A percentile compares a stretch with the other conserved stretches of the same genome.
Evolutionary conservation across 1,140 invertebrate species (phyloP).

Genomic region (Macrotrachela quadricornifera): DNA sequence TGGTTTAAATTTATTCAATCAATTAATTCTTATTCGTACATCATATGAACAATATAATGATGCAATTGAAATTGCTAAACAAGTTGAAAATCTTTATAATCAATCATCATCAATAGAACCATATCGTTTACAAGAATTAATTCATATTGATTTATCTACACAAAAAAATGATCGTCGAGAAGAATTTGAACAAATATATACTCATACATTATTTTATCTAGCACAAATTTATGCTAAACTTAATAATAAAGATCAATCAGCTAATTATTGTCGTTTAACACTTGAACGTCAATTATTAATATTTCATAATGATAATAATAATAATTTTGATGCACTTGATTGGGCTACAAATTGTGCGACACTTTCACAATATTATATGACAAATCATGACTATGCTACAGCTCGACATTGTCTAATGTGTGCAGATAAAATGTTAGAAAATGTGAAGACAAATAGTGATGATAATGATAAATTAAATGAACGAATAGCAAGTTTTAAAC

Average conservation of each 20-base stretch:
- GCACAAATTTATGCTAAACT: slow-evolving; percentile 58
- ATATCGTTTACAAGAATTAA: background rate
- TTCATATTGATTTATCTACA: slow-evolving; percentile 16
- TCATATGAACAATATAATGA: slow-evolving; percentile 47
- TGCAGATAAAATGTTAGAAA: slow-evolving; percentile 37
- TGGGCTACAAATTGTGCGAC: slow-evolving; percentile 74
- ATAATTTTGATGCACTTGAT: slow-evolving; percentile 50
- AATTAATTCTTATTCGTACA: slow-evolving; percentile 43
- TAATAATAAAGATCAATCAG: slow-evolving; percentile 49
- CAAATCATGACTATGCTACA: slow-evolving; percentile 46
- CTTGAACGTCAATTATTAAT: slow-evolving; percentile 53
- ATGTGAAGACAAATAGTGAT: slow-evolving; percentile 33
- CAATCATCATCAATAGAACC: slow-evolving; percentile 36
- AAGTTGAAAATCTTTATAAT: slow-evolving; percentile 16
- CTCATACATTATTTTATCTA: slow-evolving; percentile 60
- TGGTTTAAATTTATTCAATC: slow-evolving; percentile 40
- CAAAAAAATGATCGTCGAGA: slow-evolving; percentile 10
- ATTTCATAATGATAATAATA: slow-evolving; percentile 10
- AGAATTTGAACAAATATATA: slow-evolving; percentile 51
- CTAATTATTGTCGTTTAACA: slow-evolving; percentile 62
- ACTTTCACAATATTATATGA: slow-evolving; percentile 46
- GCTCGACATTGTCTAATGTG: slow-evolving; percentile 59
- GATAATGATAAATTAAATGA: slow-evolving; percentile 45
- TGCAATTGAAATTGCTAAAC: slow-evolving; percentile 13
- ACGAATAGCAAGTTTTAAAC: slow-evolving; percentile 54